These are phyloP conservation scores for Syrista parreyssii DNA, from an alignment of 2,888 invertebrate genomes.

Conservation along the genomic window DNA sequence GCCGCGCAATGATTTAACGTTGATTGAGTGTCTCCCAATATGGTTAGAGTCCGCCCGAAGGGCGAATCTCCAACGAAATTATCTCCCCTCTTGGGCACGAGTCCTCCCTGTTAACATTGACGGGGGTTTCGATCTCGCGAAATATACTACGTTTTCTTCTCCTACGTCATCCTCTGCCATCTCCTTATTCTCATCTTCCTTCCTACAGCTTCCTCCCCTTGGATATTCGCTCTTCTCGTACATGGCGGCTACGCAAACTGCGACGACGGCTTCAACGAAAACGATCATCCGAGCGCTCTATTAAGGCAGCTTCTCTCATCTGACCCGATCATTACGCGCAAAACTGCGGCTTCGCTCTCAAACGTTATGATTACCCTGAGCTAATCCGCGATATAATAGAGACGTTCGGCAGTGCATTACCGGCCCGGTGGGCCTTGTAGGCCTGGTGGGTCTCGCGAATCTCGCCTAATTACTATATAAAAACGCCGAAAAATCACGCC, in stretches of 20 bases:
- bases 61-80: slow-evolving; percentile 28
- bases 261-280: neutral
- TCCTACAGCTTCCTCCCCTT: neutral
- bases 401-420: slow-evolving; percentile 50
- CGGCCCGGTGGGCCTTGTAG: slow-evolving; percentile 32
- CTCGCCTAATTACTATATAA: slow-evolving; percentile 54
- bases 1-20: slow-evolving; percentile 42
- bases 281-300: neutral
- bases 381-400: slow-evolving; percentile 56
- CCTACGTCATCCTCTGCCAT: neutral
- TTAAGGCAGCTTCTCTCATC: neutral
- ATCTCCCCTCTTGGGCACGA: slow-evolving; percentile 11
- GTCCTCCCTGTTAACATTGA: neutral
- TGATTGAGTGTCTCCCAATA: slow-evolving; percentile 47
- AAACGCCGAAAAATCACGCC: slow-evolving; percentile 36
- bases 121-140: neutral
- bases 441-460: slow-evolving; percentile 21
- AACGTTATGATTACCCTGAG: slow-evolving; percentile 50
- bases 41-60: slow-evolving; percentile 31
- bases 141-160: neutral
- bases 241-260: neutral
- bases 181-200: neutral
- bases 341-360: slow-evolving; percentile 19
- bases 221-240: neutral
- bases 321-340: slow-evolving; percentile 29